Base-by-base conservation (phyloP, 2,113 vertebrate species). In the Oncorhynchus mykiss region DNA sequence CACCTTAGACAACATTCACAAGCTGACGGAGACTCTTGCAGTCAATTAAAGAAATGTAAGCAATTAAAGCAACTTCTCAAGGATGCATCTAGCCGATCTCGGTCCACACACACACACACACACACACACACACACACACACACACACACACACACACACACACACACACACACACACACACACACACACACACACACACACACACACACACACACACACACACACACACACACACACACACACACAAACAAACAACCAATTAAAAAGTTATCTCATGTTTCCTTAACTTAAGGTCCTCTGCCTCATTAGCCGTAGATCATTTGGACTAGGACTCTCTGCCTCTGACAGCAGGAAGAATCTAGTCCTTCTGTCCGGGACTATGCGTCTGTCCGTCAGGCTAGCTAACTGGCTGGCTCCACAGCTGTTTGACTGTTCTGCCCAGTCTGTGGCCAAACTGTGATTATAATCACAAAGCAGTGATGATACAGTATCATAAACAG, bases 101-200 rank as follows among this genome's bases (percentile, higher is more conserved):
- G 9, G 2, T 11, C 39, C 14, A 72, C 77, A 81, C 78, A 75
- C 68, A 49, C 39, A 57, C 39, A 72, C 14, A 67, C 77, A 81
- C 80, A 73, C 68, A 49, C 39, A 74, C 14, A 72, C 77, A 80
- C 80, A 75, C 68, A 49, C 39, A 74, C 14, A 72, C 77, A 81
- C 80, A 75, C 68, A 49, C 39, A 74, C 14, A 72, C 77, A 81
- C 80, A 75, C 68, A 57, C 39, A 74, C 27, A 72, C 65, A 80
- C 60, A 64, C 75, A 65, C 70, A 80, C 78, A 82, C n/a, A 57
- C 70, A 77, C 8, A 68, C 39, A 12, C 20, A 69, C 67, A 75
- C 69, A 76, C 67, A 76, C 54, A 77, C 51, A 78, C 77, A 54
- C 14, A 62, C 51, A 57, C 3, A 27, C n/a, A 67, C 14, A 66